Percentiles rank a stretch among this genome's conserved stretches.
Conservation (phyloP, 2,113 vertebrate species). For the Hippopotamus amphibius region DNA sequence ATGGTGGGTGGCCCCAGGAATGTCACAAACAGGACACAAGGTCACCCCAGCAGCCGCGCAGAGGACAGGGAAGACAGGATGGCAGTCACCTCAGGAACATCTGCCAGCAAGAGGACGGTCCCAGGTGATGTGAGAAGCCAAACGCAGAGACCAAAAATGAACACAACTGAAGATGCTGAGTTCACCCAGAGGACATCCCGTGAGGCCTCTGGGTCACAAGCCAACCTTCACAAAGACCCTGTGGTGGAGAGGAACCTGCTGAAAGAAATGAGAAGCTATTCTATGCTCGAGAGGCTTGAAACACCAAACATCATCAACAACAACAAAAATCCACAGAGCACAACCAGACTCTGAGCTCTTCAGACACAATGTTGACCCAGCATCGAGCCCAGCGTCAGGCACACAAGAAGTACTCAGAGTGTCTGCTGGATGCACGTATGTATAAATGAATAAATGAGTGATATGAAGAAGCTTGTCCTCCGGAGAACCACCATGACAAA, state of each 20-base stretch:
- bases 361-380: neutral
- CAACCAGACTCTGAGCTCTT: neutral
- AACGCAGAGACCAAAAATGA: neutral
- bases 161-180: neutral
- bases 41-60: neutral
- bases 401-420: neutral
- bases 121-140: neutral
- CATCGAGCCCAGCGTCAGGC: neutral
- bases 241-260: neutral
- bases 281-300: neutral
- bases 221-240: neutral
- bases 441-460: neutral
- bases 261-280: neutral
- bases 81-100: neutral
- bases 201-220: neutral
- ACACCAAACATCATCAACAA: neutral
- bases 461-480: neutral
- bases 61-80: neutral
- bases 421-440: neutral
- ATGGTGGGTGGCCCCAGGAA: neutral
- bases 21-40: neutral
- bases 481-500: neutral
- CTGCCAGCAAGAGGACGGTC: neutral
- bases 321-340: neutral
- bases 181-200: neutral